These are phyloP conservation scores for Oncorhynchus nerka DNA, from an alignment of 2,113 vertebrate species.

Conservation along the genomic window DNA sequence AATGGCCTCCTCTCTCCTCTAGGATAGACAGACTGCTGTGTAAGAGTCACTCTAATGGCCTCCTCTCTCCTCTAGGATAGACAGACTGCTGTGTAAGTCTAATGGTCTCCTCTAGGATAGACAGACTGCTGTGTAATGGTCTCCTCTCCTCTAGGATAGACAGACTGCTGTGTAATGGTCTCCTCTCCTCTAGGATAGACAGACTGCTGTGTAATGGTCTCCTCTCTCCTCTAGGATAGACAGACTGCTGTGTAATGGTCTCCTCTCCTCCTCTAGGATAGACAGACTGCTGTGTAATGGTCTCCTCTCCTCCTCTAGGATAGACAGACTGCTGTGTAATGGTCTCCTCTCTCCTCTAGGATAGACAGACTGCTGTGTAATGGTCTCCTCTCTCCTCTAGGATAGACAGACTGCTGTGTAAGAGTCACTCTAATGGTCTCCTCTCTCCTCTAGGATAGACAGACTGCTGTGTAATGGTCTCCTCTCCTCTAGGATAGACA, in stretches of 20 bases:
- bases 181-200: too few relatives aligned
- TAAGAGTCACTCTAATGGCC: not conserved
- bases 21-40: constrained; percentile 86
- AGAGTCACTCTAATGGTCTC: too few relatives aligned
- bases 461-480: constrained; percentile 86
- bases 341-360: too few relatives aligned
- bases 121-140: not conserved
- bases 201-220: not conserved
- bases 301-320: constrained; percentile 58
- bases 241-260: constrained; percentile 85
- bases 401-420: constrained; percentile 82
- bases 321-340: constrained; percentile 85
- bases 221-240: constrained; percentile 70
- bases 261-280: too few relatives aligned
- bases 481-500: too few relatives aligned
- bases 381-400: constrained; percentile 54
- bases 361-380: not conserved
- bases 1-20: not conserved
- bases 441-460: constrained; percentile 71
- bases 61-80: constrained; percentile 63
- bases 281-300: not conserved
- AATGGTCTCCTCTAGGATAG: too few relatives aligned
- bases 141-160: constrained; percentile 70
- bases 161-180: constrained; percentile 85
- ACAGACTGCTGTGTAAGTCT: constrained; percentile 87